Base-by-base conservation (phyloP, 2,113 vertebrate species). In the Esox niger region DNA sequence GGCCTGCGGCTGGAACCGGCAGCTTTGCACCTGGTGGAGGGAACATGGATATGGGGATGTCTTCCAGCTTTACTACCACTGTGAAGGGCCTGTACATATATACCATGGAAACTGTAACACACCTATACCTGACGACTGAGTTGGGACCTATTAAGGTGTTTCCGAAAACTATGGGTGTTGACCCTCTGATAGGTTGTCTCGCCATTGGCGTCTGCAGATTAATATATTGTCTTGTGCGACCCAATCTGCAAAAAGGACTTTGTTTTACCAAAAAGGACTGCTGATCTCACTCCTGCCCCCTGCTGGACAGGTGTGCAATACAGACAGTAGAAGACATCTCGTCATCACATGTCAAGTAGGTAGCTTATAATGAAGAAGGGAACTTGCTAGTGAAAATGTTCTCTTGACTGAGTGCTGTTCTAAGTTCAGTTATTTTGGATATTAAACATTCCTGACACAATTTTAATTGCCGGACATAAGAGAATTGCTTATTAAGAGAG, bases 71-170 rank as follows among this genome's bases (percentile, higher is more conserved):
- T 99, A 99, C 79, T 98, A 95, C 82, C 90, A 56, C n/a, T 99
- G 97, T 0, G 84, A 94, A 7, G 94, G 93, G 17, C 93, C 92
- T 0, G 83, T 99, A 54, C 92, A 84, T 72, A 94, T 99, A 79
- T 96, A 94, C 85, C 97, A 99, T 0, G 97, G 97, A 3, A 99
- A 99, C 91, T 99, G 97, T 85, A 99, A 99, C 82, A 94, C 93
- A 0, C 90, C 92, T 0, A 96, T 99, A 79, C 95, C 95, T 0
- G 90, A 94, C 4, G 93, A 94, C 79, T 97, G 85, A 93, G 78
- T 9, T 17, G 0, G 21, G n/a, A 52, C 47, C 47, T 8, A 5
- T 0, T 52, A 21, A 21, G 47, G n/a, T 52, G 47, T 52, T 20
- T n/a, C 13, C 47, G 17, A 21, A 52, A 52, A 52, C 6, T 4